phyloP scores from a whole-genome alignment of 2,797 vertebrate genomes.

The Kryptopterus vitreolus region DNA sequence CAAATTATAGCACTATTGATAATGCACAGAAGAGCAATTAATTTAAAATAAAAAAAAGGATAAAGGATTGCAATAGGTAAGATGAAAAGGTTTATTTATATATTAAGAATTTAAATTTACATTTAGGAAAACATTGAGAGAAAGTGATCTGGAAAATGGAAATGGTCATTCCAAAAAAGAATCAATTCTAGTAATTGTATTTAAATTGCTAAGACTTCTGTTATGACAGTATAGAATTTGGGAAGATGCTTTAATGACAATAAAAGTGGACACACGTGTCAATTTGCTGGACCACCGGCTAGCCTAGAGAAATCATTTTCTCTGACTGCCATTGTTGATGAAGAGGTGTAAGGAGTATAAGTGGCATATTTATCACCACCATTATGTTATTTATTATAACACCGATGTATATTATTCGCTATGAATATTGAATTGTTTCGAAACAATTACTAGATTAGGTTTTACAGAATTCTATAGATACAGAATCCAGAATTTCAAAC shows the following conservation, averaged over 20 bases:
- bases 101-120: not conserved
- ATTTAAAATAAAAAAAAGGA: not conserved
- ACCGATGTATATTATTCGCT: no score
- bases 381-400: not conserved
- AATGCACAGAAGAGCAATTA: not conserved
- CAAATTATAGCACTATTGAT: not conserved
- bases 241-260: not conserved
- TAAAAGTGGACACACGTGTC: not conserved
- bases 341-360: not conserved
- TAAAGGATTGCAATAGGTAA: not conserved
- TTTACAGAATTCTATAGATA: not conserved
- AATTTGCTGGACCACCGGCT: not conserved
- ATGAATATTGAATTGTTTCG: no score
- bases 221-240: not conserved
- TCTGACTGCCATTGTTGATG: not conserved
- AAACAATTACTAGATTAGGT: not conserved
- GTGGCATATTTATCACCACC: not conserved
- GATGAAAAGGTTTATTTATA: not conserved
- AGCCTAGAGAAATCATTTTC: not conserved
- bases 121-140: not conserved
- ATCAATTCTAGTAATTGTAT: not conserved
- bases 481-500: no score
- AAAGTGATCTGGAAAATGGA: not conserved
- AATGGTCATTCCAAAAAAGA: not conserved
- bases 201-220: not conserved